Evolutionary conservation across 2,113 vertebrate species (phyloP).

Genomic region (Scytalopus superciliaris): DNA sequence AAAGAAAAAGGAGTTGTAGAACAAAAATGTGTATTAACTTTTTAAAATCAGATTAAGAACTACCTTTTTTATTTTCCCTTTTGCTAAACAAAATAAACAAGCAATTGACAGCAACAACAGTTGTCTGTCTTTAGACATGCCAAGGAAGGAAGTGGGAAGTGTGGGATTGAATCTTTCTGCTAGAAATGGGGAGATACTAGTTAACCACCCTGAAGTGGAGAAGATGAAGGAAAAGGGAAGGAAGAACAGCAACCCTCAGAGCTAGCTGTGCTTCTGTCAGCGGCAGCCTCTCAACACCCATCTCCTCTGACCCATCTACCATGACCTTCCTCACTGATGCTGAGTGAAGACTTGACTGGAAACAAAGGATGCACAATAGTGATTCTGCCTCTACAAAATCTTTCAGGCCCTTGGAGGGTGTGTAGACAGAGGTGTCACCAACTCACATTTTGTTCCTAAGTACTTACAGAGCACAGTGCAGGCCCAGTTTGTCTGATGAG

Average conservation of each 20-base stretch:
- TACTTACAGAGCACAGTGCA: accelerated
- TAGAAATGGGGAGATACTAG: not conserved
- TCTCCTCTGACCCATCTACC: not conserved
- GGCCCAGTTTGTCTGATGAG: not conserved
- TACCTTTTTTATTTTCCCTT: not conserved
- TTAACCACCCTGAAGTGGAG: not conserved
- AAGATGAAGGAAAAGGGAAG: not conserved
- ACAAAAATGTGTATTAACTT: not conserved
- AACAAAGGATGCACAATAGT: not conserved
- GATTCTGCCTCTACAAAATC: not conserved
- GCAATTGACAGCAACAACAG: not conserved
- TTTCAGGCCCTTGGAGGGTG: not conserved
- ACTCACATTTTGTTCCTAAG: accelerated
- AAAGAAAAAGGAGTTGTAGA: not conserved
- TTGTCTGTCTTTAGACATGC: not conserved
- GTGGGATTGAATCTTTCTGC: not conserved
- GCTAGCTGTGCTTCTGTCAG: slow-evolving; percentile 4
- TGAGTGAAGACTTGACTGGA: not conserved
- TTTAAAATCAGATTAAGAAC: not conserved
- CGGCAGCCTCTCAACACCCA: not conserved
- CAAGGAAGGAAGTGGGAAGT: not conserved
- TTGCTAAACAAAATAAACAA: not conserved
- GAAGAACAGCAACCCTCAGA: not conserved
- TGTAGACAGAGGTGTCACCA: not conserved
- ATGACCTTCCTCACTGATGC: not conserved